Base-by-base conservation (phyloP, 2,888 invertebrate genomes). In the Acanthoscelides obtectus region DNA sequence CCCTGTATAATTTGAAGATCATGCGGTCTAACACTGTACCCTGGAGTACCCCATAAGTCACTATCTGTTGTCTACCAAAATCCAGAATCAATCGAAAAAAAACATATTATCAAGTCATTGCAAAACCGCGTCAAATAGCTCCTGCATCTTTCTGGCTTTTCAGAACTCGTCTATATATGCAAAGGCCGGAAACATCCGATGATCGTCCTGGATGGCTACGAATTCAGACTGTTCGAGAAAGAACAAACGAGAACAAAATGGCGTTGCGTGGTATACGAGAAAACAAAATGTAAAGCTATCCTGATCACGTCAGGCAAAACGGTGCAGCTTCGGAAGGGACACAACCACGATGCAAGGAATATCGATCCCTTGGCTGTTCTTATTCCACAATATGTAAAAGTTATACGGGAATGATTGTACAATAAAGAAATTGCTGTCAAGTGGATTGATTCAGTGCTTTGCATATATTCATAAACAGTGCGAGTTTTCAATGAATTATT, bases 261-360 rank as follows among this genome's bases (percentile, higher is more conserved):
- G 82, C 77, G 81, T 63, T 83, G 83, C 66, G 75, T 75, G 0
- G 72, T 74, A 20, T 81, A 81, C 69, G 77, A 78, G 68, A 79
- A 75, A 72, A 75, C 74, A 0, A 76, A 77, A 66, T 79, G 79
- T 72, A 79, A 77, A 71, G 77, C 77, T 0, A 76, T 75, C 0
- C 65, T 78, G 19, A 70, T 75, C 45, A 78, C 79, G 0, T 76
- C 72, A 69, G 78, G 77, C 20, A 77, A 76, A 72, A 75, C 75
- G 0, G 78, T 80, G 0, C 74, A 72, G 69, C 64, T 79, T 6
- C 70, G 77, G 21, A 77, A 77, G 67, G 71, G 73, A 22, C 80
- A 80, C 69, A 80, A 80, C 70, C 80, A 80, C 68, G 67, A 69
- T 22, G 78, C 79, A 6, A 3, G 45, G 17, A 6, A 6, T 45